Conservation (phyloP, 1,140 invertebrate species). For the Amphibalanus amphitrite region DNA sequence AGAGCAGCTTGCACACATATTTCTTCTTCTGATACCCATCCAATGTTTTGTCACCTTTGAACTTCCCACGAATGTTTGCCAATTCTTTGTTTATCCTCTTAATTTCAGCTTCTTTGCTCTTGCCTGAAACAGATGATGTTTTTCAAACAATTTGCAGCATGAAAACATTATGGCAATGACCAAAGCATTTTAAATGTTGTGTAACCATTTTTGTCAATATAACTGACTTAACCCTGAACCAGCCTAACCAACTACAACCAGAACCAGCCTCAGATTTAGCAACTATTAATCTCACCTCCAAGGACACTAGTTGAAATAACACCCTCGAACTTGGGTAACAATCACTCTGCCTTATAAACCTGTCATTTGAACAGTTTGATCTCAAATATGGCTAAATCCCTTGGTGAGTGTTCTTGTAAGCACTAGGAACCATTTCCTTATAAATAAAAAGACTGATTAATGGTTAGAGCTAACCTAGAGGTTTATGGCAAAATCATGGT, state of each 20-base stretch:
- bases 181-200: no score
- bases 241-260: conserved; percentile 1
- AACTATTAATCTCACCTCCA: not conserved
- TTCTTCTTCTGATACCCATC: conserved; percentile 99
- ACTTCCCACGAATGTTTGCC: conserved; percentile 98
- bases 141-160: not conserved
- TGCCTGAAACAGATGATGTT: conserved; percentile 39
- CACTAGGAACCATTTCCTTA: no score
- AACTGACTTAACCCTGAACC: conserved; percentile 6
- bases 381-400: no score
- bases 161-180: not conserved
- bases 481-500: no score
- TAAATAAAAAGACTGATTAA: no score
- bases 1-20: conserved; percentile 98
- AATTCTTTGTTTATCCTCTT: conserved; percentile 99
- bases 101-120: conserved; percentile 99
- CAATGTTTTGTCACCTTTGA: conserved; percentile 97
- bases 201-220: conserved; percentile 1
- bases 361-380: no score
- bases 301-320: no score
- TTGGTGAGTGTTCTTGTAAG: no score
- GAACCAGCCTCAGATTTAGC: not conserved
- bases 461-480: no score
- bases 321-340: no score
- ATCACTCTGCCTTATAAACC: no score